These are phyloP conservation scores for Conopomorpha cramerella DNA, from an alignment of 1,140 invertebrate genomes.

Conservation along the genomic window DNA sequence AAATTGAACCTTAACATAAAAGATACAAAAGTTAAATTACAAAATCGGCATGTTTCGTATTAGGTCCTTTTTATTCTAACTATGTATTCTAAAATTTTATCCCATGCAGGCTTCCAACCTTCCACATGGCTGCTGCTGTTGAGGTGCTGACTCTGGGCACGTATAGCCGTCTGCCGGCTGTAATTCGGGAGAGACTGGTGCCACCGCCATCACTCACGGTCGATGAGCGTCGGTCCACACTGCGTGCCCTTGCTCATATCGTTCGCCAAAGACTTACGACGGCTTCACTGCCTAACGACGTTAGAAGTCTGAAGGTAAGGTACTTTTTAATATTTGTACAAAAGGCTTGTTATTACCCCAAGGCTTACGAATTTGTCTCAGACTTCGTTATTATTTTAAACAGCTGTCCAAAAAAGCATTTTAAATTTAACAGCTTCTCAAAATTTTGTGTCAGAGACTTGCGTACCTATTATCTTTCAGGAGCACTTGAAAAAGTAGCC, in stretches of 20 bases:
- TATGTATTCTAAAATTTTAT: too few species aligned
- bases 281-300: conserved; percentile 88
- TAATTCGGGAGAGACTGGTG: conserved; percentile 91
- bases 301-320: conserved; percentile 88
- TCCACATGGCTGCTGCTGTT: conserved; percentile 96
- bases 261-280: conserved; percentile 94
- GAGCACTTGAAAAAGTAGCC: too few species aligned
- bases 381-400: conserved; percentile 1
- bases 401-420: not conserved
- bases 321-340: too few species aligned
- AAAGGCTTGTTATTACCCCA: too few species aligned
- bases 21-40: too few species aligned
- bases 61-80: too few species aligned
- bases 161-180: conserved; percentile 88
- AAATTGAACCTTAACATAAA: too few species aligned
- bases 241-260: conserved; percentile 89
- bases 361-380: too few species aligned
- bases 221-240: conserved; percentile 81
- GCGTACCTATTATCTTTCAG: too few species aligned
- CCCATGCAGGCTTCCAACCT: conserved; percentile 80
- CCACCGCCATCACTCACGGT: conserved; percentile 91
- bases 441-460: too few species aligned
- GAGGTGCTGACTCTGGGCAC: conserved; percentile 97
- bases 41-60: too few species aligned
- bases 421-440: too few species aligned